phyloP scores from a whole-genome alignment of 1,140 invertebrate genomes.

The Acyrthosiphon pisum region DNA sequence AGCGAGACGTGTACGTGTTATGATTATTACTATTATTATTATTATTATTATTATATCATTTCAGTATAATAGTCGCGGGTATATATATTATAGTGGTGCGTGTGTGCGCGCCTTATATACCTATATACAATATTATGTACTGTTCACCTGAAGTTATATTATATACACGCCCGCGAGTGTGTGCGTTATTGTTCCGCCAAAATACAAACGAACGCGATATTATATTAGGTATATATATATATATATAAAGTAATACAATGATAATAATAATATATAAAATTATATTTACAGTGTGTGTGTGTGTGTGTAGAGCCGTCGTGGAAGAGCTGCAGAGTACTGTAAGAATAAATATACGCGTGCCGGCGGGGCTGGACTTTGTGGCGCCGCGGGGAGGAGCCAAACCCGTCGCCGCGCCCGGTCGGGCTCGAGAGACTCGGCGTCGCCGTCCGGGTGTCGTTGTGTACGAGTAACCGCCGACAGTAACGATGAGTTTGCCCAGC shows the following conservation, averaged over 20 bases:
- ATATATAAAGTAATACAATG: not conserved
- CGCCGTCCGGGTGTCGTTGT: not conserved
- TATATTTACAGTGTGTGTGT: not conserved
- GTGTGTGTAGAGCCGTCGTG: not conserved
- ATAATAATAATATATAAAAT: conserved; percentile 18
- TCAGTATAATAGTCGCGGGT: not conserved
- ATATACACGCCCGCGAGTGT: not conserved
- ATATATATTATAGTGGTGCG: not conserved
- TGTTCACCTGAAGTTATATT: not conserved
- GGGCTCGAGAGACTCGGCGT: conserved; percentile 34
- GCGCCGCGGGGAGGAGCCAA: not conserved
- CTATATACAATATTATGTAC: not conserved
- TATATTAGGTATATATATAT: not conserved
- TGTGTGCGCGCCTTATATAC: not conserved
- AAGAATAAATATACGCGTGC: not conserved
- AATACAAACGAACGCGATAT: conserved; percentile 7
- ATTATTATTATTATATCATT: conserved; percentile 3
- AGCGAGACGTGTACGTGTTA: not conserved
- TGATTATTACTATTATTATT: not conserved
- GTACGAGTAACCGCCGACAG: not conserved
- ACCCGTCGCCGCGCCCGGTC: not conserved
- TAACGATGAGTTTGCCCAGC: conserved; percentile 60
- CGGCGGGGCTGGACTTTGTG: not conserved
- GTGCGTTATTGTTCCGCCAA: not conserved
- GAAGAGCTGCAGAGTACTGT: not conserved